Evolutionary conservation across 2,113 vertebrate species (phyloP).

Genomic region (Stegostoma tigrinum): DNA sequence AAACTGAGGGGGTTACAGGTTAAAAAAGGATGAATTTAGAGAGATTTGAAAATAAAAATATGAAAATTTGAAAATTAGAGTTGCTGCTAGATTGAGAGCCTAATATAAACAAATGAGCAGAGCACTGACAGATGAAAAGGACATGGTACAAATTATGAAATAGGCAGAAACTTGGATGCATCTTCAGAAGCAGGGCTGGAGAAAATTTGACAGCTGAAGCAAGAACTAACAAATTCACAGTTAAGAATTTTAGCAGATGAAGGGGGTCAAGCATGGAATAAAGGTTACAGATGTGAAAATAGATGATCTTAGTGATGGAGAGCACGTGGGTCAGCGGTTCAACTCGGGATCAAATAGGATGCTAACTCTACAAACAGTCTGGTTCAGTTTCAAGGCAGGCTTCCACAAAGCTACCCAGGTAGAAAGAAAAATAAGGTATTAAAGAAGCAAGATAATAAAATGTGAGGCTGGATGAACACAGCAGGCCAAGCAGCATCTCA

Average conservation of each 20-base stretch:
- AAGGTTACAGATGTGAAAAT: not conserved
- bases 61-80: not conserved
- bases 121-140: not conserved
- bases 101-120: not conserved
- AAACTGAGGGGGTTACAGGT: not conserved
- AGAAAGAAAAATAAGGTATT: constrained; percentile 2
- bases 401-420: not conserved
- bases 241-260: not conserved
- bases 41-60: not conserved
- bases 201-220: not conserved
- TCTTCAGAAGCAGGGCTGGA: not conserved
- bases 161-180: not conserved
- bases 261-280: not conserved
- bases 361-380: not conserved
- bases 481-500: too few relatives aligned
- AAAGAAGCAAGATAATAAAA: too few relatives aligned
- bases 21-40: not conserved
- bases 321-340: not conserved
- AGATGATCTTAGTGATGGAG: not conserved
- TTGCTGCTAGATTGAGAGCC: not conserved
- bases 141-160: not conserved
- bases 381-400: not conserved
- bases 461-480: too few relatives aligned
- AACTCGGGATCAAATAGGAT: not conserved
- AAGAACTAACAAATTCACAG: not conserved